Conservation (phyloP, 1,140 invertebrate genomes). For the Wiebesia pumilae region DNA sequence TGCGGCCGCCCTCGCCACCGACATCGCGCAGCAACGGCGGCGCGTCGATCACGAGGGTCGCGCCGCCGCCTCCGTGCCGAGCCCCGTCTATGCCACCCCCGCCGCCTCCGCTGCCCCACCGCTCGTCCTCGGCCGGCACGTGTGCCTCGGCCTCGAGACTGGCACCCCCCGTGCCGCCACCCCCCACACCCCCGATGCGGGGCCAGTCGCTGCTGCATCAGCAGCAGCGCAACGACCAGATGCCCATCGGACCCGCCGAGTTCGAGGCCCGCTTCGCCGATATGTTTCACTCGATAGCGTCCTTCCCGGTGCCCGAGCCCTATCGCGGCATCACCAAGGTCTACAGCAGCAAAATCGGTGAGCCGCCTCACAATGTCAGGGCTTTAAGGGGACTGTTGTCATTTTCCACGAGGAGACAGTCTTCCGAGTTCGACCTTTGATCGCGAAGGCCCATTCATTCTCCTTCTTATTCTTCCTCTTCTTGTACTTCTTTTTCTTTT, state of each 20-base stretch:
- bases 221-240: constrained; percentile 63
- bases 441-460: not conserved
- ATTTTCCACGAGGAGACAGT: constrained; percentile 53
- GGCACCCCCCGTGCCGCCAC: constrained; percentile 60
- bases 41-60: constrained; percentile 56
- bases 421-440: constrained; percentile 55
- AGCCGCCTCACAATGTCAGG: constrained; percentile 52
- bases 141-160: constrained; percentile 64
- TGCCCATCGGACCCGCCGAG: constrained; percentile 64
- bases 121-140: constrained; percentile 54
- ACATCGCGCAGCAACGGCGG: constrained; percentile 55
- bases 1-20: constrained; percentile 72
- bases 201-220: constrained; percentile 59
- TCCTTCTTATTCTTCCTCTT: not conserved
- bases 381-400: constrained; percentile 27
- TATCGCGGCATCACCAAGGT: constrained; percentile 74
- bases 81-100: constrained; percentile 69
- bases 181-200: constrained; percentile 64
- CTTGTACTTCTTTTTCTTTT: not conserved
- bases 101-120: constrained; percentile 69
- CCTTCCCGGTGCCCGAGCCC: constrained; percentile 74
- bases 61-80: constrained; percentile 65
- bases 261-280: constrained; percentile 75
- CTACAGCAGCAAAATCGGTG: constrained; percentile 77
- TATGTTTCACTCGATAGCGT: constrained; percentile 73